These are phyloP conservation scores for Phrynocephalus versicolor DNA, from an alignment of 2,113 vertebrate species.

Conservation along the genomic window DNA sequence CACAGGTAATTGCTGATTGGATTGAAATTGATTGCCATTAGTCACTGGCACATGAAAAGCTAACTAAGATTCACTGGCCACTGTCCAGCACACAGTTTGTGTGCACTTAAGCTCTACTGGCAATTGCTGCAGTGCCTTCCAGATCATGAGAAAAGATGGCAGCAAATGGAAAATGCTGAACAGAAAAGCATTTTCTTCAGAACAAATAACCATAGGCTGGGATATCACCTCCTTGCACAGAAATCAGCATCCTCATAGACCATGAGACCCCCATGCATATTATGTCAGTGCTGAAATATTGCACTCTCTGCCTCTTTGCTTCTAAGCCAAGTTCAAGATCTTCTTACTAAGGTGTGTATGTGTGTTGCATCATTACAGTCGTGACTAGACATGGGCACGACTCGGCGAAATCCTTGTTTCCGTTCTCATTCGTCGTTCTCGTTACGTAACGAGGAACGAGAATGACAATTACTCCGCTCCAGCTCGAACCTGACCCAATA, in stretches of 20 bases:
- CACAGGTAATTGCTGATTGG: conserved; percentile 9
- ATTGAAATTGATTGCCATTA: conserved; percentile 21
- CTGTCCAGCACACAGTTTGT: conserved; percentile 8
- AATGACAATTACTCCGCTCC: no score
- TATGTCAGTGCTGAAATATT: not conserved
- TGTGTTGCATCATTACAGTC: no score
- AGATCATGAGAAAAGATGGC: not conserved
- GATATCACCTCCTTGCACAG: not conserved
- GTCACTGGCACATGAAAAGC: not conserved
- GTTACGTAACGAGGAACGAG: no score
- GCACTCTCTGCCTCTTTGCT: not conserved
- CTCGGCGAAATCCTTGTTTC: no score
- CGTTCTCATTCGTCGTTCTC: no score
- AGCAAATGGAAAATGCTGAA: not conserved
- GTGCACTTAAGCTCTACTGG: not conserved
- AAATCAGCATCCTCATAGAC: not conserved
- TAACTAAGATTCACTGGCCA: conserved; percentile 31
- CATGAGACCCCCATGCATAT: not conserved
- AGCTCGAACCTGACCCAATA: no score
- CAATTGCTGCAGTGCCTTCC: not conserved
- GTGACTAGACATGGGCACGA: no score
- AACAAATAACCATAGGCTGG: not conserved
- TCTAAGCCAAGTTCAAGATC: not conserved
- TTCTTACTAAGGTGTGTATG: no score
- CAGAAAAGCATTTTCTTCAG: not conserved